A percentile compares a stretch with the other conserved stretches of the same genome.
phyloP scores from a whole-genome alignment of 2,888 invertebrate genomes.

The Osmoderma eremita region DNA sequence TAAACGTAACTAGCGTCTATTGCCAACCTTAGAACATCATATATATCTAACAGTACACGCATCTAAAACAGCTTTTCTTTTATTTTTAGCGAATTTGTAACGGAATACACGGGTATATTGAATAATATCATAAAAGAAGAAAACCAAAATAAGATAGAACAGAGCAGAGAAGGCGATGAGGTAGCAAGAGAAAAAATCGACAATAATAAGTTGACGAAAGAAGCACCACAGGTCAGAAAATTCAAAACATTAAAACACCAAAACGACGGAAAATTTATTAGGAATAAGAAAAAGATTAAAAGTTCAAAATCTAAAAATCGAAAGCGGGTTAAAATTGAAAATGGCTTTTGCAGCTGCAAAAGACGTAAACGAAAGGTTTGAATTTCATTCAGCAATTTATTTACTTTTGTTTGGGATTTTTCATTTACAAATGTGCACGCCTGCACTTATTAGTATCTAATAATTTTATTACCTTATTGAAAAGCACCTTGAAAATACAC shows the following conservation, averaged over 20 bases:
- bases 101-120: background rate
- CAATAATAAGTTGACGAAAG: slow-evolving; percentile 17
- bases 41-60: no score
- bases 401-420: slow-evolving; percentile 9
- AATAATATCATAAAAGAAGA: slow-evolving; percentile 14
- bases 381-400: slow-evolving; percentile 4
- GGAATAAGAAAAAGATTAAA: background rate
- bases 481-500: no score
- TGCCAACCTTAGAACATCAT: no score
- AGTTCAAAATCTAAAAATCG: slow-evolving; percentile 10
- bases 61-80: background rate
- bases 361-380: slow-evolving; percentile 39
- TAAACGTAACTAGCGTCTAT: no score
- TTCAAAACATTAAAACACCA: slow-evolving; percentile 1
- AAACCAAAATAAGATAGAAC: slow-evolving; percentile 4
- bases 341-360: slow-evolving; percentile 33
- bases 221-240: slow-evolving; percentile 19
- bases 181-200: background rate
- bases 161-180: background rate
- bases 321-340: slow-evolving; percentile 22
- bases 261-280: background rate
- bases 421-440: slow-evolving; percentile 1
- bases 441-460: no score
- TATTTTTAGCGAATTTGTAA: background rate
- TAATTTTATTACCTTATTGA: no score